Percentiles rank a stretch among this genome's conserved stretches.
phyloP scores from a whole-genome alignment of 2,888 invertebrate genomes.

The Oxycera nigricornis region DNA sequence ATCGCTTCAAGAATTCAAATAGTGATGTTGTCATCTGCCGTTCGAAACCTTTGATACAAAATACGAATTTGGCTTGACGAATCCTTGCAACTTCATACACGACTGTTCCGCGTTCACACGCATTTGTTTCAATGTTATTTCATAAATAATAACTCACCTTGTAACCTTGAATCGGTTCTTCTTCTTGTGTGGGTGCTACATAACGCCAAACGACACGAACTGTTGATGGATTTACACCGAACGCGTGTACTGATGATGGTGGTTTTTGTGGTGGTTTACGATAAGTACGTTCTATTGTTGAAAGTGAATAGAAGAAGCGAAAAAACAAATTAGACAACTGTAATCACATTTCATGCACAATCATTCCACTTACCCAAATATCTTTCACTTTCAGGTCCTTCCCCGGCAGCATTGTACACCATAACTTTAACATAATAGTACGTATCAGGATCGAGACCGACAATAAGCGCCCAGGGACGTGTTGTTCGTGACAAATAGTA shows the following conservation, averaged over 20 bases:
- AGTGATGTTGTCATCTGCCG: too few relatives aligned
- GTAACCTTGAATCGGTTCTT: slow-evolving; percentile 93
- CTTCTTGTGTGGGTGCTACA: slow-evolving; percentile 86
- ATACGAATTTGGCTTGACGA: too few relatives aligned
- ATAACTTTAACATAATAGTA: slow-evolving; percentile 94
- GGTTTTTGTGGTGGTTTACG: slow-evolving; percentile 94
- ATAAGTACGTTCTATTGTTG: slow-evolving; percentile 75
- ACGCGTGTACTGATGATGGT: slow-evolving; percentile 88
- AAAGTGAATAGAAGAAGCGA: background rate
- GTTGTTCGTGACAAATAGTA: slow-evolving; percentile 86
- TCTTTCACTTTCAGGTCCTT: slow-evolving; percentile 93
- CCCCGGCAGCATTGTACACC: slow-evolving; percentile 96
- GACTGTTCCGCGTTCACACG: background rate
- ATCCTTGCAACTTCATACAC: background rate
- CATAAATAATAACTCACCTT: slow-evolving; percentile 73
- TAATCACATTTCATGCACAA: background rate
- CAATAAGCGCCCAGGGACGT: slow-evolving; percentile 86
- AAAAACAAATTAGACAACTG: background rate
- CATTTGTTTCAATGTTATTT: too few relatives aligned
- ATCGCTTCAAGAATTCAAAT: too few relatives aligned
- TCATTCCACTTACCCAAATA: slow-evolving; percentile 66
- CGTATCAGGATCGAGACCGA: slow-evolving; percentile 90
- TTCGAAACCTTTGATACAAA: background rate
- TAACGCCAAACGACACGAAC: slow-evolving; percentile 92
- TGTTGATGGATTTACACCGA: slow-evolving; percentile 83